Base-by-base conservation (phyloP, 2,888 invertebrate species). In the Morpho achilles region DNA sequence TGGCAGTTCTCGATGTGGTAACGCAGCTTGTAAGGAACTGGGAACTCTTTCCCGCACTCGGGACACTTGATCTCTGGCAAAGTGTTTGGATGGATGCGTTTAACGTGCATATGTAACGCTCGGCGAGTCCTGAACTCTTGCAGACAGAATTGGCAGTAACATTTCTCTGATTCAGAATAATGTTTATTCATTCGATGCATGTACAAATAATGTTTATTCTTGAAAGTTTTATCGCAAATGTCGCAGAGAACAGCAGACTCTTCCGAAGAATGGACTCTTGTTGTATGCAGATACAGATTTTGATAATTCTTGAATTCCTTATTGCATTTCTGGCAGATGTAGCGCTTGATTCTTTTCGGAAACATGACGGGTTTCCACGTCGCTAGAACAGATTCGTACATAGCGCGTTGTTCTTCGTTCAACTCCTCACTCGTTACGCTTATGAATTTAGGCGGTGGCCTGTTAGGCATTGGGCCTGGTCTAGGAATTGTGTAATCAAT, bases 121-220 rank as follows among this genome's bases (percentile, higher is more conserved):
- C 87, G 67, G 0, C 86, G 57, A 0, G 89, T 90, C 1, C 87
- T 65, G 43, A 88, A 90, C 55, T 88, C 87, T 65, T 89, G 89
- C 0, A 88, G 69, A 44, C 89, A 90, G 58, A 84, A 85, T 50
- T 90, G 87, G 46, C 89, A 90, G 62, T 77, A 86, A 50, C 87
- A 85, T 42, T 87, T 87, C 65, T 88, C 87, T 0, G 77, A 66
- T 10, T 89, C 88, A 0, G 89, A 88, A n/a, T 89, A 89, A 58
- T 90, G 89, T 7, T 88, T 88, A 44, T 90, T 90, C 89, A 89
- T 90, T 2, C 87, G 62, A 60, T 90, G 89, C 89, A 90, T 90
- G 68, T 90, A 90, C 1, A 90, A 42, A 57, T 90, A 90, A 61
- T 90, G 89, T 61, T 90, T 90, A 45, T 90, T 89, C 52, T 90